Percentiles rank a stretch among this genome's conserved stretches.
Conservation (phyloP, 2,797 vertebrate genomes). For the Manis pentadactyla region DNA sequence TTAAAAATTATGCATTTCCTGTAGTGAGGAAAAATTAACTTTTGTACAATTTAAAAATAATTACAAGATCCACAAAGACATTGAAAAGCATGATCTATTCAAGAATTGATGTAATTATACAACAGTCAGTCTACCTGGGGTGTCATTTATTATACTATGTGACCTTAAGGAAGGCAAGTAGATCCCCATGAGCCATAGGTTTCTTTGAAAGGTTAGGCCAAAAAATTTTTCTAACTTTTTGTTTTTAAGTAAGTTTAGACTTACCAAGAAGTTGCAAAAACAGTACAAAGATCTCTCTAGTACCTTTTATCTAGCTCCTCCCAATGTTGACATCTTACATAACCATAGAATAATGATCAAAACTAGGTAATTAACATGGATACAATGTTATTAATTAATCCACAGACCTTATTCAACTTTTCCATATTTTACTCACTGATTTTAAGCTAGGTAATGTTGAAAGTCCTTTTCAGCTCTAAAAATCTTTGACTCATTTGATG, state of each 20-base stretch:
- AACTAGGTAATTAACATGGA: background rate
- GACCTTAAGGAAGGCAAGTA: background rate
- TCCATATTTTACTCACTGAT: background rate
- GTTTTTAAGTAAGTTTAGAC: constrained; percentile 5
- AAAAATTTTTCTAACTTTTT: background rate
- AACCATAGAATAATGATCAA: background rate
- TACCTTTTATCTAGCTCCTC: background rate
- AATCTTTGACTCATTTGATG: background rate
- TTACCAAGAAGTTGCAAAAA: constrained; percentile 10
- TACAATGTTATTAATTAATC: background rate
- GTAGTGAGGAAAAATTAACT: background rate
- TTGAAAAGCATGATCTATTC: background rate
- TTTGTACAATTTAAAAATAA: constrained; percentile 19
- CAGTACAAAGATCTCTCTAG: background rate
- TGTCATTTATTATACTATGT: background rate
- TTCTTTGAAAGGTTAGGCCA: constrained; percentile 38
- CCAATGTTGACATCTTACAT: background rate
- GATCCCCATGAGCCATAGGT: background rate
- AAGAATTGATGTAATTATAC: background rate
- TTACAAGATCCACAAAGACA: background rate
- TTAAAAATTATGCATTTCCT: background rate
- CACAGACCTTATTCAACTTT: background rate
- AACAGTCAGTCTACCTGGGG: background rate
- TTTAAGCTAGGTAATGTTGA: constrained; percentile 34
- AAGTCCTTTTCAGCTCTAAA: constrained; percentile 53